Conservation (phyloP, 2,113 vertebrate species). For the Tupaia chinensis region DNA sequence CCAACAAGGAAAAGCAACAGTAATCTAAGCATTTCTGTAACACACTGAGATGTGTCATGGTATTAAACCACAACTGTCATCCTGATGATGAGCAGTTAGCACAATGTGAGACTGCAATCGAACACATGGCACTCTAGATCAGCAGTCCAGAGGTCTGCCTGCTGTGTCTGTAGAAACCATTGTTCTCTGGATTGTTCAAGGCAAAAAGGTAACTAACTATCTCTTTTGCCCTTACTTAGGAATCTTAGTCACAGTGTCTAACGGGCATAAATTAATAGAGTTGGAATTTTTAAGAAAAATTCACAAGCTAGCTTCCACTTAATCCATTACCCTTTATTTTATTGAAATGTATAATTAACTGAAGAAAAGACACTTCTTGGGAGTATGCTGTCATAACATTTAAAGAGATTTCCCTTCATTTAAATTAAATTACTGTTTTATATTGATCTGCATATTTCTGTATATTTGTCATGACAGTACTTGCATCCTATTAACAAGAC, state of each 20-base stretch:
- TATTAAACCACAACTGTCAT: conserved; percentile 92
- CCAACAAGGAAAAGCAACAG: conserved; percentile 78
- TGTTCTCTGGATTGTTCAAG: conserved; percentile 88
- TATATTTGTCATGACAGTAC: conserved; percentile 92
- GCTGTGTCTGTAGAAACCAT: conserved; percentile 90
- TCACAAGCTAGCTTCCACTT: conserved; percentile 88
- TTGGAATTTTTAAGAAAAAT: conserved; percentile 87
- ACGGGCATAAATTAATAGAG: conserved; percentile 90
- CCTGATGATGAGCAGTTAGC: conserved; percentile 89
- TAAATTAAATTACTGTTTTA: conserved; percentile 83
- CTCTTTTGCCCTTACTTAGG: conserved; percentile 88
- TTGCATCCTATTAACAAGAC: conserved; percentile 85
- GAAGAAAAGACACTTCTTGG: conserved; percentile 87
- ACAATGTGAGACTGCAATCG: conserved; percentile 90
- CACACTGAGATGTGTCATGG: conserved; percentile 87
- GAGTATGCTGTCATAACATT: conserved; percentile 91
- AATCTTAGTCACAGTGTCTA: conserved; percentile 91
- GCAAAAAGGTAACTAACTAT: conserved; percentile 86
- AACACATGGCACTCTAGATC: conserved; percentile 83
- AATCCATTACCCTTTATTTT: conserved; percentile 86
- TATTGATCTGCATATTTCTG: conserved; percentile 88
- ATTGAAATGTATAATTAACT: conserved; percentile 86
- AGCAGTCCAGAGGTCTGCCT: conserved; percentile 86
- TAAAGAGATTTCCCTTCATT: conserved; percentile 82
- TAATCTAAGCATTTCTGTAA: conserved; percentile 79